Base-by-base conservation (phyloP, 2,113 vertebrate genomes). In the Crypturellus undulatus region DNA sequence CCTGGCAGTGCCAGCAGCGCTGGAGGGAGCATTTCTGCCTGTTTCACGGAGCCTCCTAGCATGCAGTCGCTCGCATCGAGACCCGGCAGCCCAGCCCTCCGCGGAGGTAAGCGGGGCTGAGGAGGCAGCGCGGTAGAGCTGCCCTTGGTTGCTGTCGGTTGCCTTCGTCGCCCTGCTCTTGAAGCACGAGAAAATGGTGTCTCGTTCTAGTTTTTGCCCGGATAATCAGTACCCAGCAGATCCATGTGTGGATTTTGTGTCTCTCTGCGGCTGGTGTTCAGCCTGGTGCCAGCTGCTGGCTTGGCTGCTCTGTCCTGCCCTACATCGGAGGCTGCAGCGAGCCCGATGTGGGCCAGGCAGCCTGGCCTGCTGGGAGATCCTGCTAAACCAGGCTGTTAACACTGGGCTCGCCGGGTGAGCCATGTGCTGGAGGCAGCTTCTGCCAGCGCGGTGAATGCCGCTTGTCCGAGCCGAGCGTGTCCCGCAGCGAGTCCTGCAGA, bases 321-420 rank as follows among this genome's bases (percentile, higher is more conserved):
- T 96, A 94, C 40, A 93, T 84, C 2, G 12, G 49, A 95, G 52
- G 16, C 60, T 58, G 60, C 36, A n/a, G 7, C 43, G 43, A 47
- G 12, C 62, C 36, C 30, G 69, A 89, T 96, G 69, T 96, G 86
- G 94, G 77, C 84, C 94, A 95, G 49, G 28, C 72, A 75, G 83
- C 51, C 69, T 81, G 38, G 9, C 51, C 91, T 5, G 1, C 4
- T 26, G 94, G 91, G 80, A 95, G 79, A 93, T 78, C 12, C 10
- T 89, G 28, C 56, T 64, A 34, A 95, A 79, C 7, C 28, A 40
- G 58, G 56, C 69, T 88, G 45, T 56, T 92, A 88, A 58, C 24
- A 6, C 51, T 30, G 17, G 30, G 17, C 63, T 72, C 86, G 69
- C 4, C 14, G 0, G 38, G 49, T 28, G 68, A 38, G 26, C 59